Conservation (phyloP, 2,888 invertebrate species). For the Aelia acuminata region DNA sequence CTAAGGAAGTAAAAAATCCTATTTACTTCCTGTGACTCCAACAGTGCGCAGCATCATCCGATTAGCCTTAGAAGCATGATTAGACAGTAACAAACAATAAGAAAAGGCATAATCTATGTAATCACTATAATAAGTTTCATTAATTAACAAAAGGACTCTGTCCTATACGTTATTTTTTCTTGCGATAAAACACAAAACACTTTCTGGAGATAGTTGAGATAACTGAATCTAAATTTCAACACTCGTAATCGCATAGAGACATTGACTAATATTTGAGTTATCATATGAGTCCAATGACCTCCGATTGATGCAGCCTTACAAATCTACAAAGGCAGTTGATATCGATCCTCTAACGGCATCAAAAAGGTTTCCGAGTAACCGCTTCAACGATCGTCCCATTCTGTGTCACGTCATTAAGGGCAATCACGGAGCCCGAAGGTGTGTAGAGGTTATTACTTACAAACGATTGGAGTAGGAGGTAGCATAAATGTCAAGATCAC, state of each 20-base stretch:
- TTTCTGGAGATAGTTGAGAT: neutral
- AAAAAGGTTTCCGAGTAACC: constrained; percentile 41
- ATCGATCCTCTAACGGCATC: constrained; percentile 36
- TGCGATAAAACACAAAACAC: too few relatives aligned
- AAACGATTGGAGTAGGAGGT: neutral
- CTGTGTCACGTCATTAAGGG: neutral
- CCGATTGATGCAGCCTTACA: constrained; percentile 44
- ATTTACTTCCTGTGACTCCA: too few relatives aligned
- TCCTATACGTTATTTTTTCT: too few relatives aligned
- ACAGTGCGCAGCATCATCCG: too few relatives aligned
- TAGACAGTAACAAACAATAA: too few relatives aligned
- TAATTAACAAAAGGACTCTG: too few relatives aligned
- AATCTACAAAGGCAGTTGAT: constrained; percentile 41
- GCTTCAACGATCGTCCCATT: neutral
- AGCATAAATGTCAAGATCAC: neutral
- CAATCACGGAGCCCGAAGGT: neutral
- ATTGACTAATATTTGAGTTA: neutral
- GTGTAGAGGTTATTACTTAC: neutral
- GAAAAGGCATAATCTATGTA: too few relatives aligned
- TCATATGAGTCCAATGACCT: constrained; percentile 3
- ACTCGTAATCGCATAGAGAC: neutral
- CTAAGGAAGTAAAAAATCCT: too few relatives aligned
- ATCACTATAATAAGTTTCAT: too few relatives aligned
- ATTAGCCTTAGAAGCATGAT: too few relatives aligned
- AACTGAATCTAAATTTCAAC: neutral